phyloP scores from a whole-genome alignment of 2,113 vertebrate genomes.

The Oreotrochilus melanogaster region DNA sequence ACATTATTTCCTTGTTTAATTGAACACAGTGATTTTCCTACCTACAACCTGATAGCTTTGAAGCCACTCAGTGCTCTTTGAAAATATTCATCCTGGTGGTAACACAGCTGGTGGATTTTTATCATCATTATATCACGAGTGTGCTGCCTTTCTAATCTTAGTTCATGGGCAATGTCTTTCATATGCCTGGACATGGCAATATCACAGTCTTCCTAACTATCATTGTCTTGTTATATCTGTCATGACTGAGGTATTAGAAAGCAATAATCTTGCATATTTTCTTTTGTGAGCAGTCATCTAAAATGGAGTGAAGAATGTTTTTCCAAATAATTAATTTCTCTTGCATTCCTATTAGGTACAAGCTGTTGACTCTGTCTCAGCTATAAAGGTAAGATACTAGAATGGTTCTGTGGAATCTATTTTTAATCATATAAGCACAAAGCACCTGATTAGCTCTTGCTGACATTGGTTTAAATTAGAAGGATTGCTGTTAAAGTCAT shows the following conservation, averaged over 20 bases:
- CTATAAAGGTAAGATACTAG: neutral
- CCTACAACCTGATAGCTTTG: neutral
- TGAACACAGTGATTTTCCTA: neutral
- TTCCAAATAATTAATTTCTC: neutral
- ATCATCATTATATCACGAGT: neutral
- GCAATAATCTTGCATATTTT: neutral
- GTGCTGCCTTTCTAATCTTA: neutral
- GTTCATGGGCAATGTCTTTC: neutral
- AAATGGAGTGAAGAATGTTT: neutral
- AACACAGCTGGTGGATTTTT: neutral
- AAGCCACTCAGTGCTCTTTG: neutral
- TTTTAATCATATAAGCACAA: conserved; percentile 24
- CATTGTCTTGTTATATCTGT: neutral
- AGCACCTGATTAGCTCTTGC: conserved; percentile 38
- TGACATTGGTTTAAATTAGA: conserved; percentile 45
- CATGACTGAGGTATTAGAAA: neutral
- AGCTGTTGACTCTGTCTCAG: conserved; percentile 2
- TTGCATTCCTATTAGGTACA: neutral
- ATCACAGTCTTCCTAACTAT: neutral
- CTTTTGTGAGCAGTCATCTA: neutral
- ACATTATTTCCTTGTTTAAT: neutral
- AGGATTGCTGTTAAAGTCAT: conserved; percentile 46
- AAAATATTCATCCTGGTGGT: neutral
- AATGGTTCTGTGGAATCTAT: conserved; percentile 17
- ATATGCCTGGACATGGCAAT: neutral